A percentile compares a stretch with the other conserved stretches of the same genome.
Evolutionary conservation across 1,140 invertebrate species (phyloP).

Genomic region (Solenopsis fugax): DNA sequence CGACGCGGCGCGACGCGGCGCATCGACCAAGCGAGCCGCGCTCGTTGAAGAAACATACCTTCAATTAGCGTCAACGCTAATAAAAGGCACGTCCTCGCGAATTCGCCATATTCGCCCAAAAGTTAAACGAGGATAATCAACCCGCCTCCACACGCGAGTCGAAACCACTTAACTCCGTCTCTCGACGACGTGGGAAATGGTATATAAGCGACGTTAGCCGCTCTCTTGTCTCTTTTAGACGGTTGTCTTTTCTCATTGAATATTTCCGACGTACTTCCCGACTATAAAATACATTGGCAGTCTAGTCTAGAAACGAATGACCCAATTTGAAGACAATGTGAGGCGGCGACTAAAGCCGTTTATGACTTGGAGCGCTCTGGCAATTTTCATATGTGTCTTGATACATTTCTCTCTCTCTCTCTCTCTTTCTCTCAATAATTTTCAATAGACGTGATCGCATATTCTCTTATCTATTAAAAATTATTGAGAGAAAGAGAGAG

Average conservation of each 20-base stretch:
- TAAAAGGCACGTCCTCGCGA: slow-evolving; percentile 13
- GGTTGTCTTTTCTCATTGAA: not conserved
- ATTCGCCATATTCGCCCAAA: not conserved
- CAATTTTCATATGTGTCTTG: not conserved
- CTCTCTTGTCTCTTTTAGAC: no score
- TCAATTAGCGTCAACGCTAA: slow-evolving; percentile 52
- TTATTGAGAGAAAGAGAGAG: no score
- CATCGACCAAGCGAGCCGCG: slow-evolving; percentile 51
- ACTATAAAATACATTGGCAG: not conserved
- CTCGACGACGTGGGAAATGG: not conserved
- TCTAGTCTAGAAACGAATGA: not conserved
- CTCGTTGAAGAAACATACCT: slow-evolving; percentile 45
- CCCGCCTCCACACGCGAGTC: slow-evolving; percentile 1
- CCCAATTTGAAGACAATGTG: slow-evolving; percentile 28
- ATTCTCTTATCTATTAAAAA: slow-evolving; percentile 28
- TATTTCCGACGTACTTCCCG: not conserved
- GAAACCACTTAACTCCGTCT: not conserved
- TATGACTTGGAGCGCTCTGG: not conserved
- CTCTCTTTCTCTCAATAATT: slow-evolving; percentile 19
- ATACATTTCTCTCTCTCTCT: not conserved
- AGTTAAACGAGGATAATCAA: not conserved
- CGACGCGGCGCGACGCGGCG: slow-evolving; percentile 42
- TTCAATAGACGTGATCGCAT: no score
- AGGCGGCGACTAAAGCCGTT: not conserved
- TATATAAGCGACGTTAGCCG: not conserved